Base-by-base conservation (phyloP, 1,140 invertebrate species). In the Drosophila ogumai region DNA sequence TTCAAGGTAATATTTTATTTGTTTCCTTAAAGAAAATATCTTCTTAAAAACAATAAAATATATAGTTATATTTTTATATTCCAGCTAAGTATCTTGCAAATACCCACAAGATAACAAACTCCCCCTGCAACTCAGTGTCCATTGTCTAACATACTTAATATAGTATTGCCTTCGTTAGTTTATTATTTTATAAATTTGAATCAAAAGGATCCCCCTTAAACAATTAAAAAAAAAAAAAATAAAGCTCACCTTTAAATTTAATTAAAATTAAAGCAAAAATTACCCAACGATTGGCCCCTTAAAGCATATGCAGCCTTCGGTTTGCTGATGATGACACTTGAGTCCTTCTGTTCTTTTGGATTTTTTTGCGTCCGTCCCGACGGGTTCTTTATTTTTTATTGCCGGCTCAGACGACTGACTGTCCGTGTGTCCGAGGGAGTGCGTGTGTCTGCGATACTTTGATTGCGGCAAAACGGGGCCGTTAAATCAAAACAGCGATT, bases 401-500 rank as follows among this genome's bases (percentile, higher is more conserved):
- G 64, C 50, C 68, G 7, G 46, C 46, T 73, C 67, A 54, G 59
- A 68, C 34, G 12, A 54, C 47, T 13, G 47, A 28, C 47, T 55
- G 60, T 55, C 60, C 47, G n/a, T 10, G n/a, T 13, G 22, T 22
- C 52, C 22, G 6, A 17, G 32, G 25, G 36, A 67, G 59, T 60
- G 54, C 55, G 34, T 68, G 64, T 71, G 76, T 52, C 68, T 79
- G 57, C 50, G 79, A 46, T 81, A 46, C 79, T 81, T 81, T 77
- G 81, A 84, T 84, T 84, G 81, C 76, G 66, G 81, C 81, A 76
- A 76, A 79, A 67, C 77, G 81, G 74, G 61, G 79, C 84, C 81
- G 81, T 84, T 85, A 84, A 84, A 84, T 84, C 81, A 84, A 85
- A 85, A 85, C 61, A 84, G 64, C 76, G 82, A 77, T 69, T 80